Evolutionary conservation across 1,140 invertebrate genomes (phyloP).

Genomic region (Chionoecetes opilio): DNA sequence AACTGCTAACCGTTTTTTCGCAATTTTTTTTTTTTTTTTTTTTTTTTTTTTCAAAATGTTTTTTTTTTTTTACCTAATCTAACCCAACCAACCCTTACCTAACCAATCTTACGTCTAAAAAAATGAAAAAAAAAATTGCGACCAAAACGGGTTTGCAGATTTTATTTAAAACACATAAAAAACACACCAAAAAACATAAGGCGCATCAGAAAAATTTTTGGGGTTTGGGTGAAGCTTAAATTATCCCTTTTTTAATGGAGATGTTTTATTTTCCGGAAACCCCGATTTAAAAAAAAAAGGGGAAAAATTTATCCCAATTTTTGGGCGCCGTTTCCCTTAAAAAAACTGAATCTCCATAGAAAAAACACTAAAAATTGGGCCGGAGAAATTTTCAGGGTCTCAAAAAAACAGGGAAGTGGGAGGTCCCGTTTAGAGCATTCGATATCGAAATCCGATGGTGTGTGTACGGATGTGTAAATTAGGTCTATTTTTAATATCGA

Average conservation of each 20-base stretch:
- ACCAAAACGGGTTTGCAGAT: not conserved
- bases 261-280: not conserved
- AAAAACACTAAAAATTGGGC: slow-evolving; percentile 43
- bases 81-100: too few species aligned
- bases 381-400: slow-evolving; percentile 40
- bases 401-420: too few species aligned
- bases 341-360: slow-evolving; percentile 41
- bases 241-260: not conserved
- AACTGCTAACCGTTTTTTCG: not conserved
- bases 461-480: too few species aligned
- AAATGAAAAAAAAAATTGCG: not conserved
- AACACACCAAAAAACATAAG: too few species aligned
- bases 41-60: too few species aligned
- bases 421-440: too few species aligned
- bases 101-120: not conserved
- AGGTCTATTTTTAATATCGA: too few species aligned
- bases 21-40: not conserved
- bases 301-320: not conserved
- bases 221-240: not conserved
- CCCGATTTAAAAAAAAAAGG: too few species aligned
- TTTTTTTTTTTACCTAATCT: too few species aligned
- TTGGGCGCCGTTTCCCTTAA: not conserved
- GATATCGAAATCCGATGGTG: too few species aligned
- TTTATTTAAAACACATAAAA: too few species aligned
- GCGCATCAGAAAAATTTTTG: too few species aligned